Conservation (phyloP, 2,888 invertebrate genomes). For the Thera britannica region DNA sequence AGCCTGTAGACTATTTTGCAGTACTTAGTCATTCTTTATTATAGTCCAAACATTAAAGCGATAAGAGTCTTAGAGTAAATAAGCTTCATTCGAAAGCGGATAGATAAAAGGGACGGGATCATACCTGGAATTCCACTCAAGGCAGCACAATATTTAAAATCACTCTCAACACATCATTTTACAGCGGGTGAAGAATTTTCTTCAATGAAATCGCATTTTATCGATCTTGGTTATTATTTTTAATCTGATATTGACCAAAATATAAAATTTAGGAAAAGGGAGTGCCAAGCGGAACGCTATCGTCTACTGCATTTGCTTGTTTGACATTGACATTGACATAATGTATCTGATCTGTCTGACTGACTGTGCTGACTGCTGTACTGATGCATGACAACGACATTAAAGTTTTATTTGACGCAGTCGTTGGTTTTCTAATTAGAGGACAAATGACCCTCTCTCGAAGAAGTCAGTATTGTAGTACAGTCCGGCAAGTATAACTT, state of each 20-base stretch:
- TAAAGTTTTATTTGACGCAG: too few species aligned
- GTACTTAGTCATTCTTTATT: background rate
- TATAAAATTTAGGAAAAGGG: constrained; percentile 54
- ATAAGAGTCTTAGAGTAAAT: constrained; percentile 17
- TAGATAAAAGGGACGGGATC: background rate
- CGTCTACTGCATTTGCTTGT: constrained; percentile 41
- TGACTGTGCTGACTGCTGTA: too few species aligned
- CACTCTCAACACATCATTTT: constrained; percentile 28
- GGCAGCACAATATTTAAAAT: constrained; percentile 10
- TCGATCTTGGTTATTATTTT: background rate
- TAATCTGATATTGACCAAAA: constrained; percentile 1
- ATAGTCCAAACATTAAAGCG: background rate
- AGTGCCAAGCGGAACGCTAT: constrained; percentile 51
- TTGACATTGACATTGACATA: constrained; percentile 20
- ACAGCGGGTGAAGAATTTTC: constrained; percentile 1
- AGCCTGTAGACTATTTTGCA: background rate
- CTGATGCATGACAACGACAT: too few species aligned
- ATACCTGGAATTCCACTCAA: constrained; percentile 22
- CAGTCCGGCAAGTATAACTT: too few species aligned
- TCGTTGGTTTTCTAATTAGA: too few species aligned
- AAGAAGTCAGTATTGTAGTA: too few species aligned
- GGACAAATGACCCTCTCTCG: too few species aligned
- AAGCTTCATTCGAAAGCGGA: constrained; percentile 16
- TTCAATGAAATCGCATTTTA: constrained; percentile 38
- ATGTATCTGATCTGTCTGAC: too few species aligned